Evolutionary conservation across 2,113 vertebrate species (phyloP).

Genomic region (Periophthalmus modestus): DNA sequence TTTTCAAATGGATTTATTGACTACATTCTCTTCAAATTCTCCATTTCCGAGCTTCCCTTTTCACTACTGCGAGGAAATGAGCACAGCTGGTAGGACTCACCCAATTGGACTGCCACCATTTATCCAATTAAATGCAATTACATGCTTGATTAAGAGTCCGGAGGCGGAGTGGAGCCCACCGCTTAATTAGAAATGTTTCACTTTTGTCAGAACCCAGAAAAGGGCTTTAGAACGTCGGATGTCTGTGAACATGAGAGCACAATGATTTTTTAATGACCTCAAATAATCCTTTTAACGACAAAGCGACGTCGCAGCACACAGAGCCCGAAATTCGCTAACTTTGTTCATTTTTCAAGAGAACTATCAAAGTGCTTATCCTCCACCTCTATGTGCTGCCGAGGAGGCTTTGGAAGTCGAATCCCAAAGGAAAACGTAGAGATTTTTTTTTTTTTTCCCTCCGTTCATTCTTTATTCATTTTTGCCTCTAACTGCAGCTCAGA

Average conservation of each 20-base stretch:
- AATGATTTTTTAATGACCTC: constrained; percentile 7
- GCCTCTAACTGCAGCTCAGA: background rate
- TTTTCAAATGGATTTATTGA: constrained; percentile 6
- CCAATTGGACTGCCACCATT: constrained; percentile 38
- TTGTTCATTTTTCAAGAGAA: constrained; percentile 7
- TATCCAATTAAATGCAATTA: constrained; percentile 52
- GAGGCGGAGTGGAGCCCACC: constrained; percentile 23
- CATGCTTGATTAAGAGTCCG: constrained; percentile 36
- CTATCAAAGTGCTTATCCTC: constrained; percentile 14
- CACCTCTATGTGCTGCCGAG: background rate
- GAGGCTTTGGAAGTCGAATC: constrained; percentile 9
- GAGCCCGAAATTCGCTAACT: constrained; percentile 7
- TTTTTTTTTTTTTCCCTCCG: constrained; percentile 14
- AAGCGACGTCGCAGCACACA: background rate
- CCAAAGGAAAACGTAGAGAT: constrained; percentile 8
- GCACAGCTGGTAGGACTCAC: constrained; percentile 33
- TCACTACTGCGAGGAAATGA: constrained; percentile 1
- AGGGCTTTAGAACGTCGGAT: background rate
- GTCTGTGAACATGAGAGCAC: constrained; percentile 14
- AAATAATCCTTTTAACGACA: constrained; percentile 20
- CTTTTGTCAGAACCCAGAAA: constrained; percentile 14
- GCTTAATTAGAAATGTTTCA: constrained; percentile 33
- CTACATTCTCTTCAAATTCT: background rate
- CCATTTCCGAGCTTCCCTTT: background rate
- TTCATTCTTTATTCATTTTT: constrained; percentile 16